Base-by-base conservation (phyloP, 2,113 vertebrate genomes). In the Ginglymostoma cirratum region DNA sequence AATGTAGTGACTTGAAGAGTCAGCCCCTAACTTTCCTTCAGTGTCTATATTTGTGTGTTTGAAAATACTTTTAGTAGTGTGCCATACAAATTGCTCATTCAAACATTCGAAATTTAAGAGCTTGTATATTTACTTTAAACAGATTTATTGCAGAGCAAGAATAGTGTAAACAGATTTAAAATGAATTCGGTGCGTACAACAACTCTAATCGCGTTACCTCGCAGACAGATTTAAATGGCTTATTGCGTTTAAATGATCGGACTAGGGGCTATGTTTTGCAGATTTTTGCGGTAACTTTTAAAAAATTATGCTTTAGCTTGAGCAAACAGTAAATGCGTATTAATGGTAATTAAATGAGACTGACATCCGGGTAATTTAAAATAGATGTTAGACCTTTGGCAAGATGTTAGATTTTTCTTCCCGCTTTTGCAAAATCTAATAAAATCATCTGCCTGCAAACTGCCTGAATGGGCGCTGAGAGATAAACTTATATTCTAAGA, bases 221-320 rank as follows among this genome's bases (percentile, higher is more conserved):
- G n/a, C 38, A 66, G 38, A 94, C 38, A 69, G 66, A 95, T 95
- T 76, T 95, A 95, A 95, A 95, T 70, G 48, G 1, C 15, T 95
- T 48, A 72, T 67, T 76, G 48, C 72, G 66, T 45, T 70, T 72
- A 72, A 95, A 34, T 95, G 69, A 48, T 61, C 94, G 14, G 69
- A 95, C 42, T 52, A 45, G 38, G 80, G 80, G 17, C 80, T 5
- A 30, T 52, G 5, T 42, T 42, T 72, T 52, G 69, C n/a, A 30
- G 48, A 87, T 55, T 55, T 23, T 87, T 21, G 38, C 19, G 38
- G 65, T 4, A 70, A 48, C 24, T 12, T 45, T 72, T 30, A 0
- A 48, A 48, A 30, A 52, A 19, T 65, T 27, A 27, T 23, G 8
- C 21, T 27, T 48, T 70, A 21, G 38, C 10, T 72, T 69, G 38